Evolutionary conservation across 2,113 vertebrate genomes (phyloP).

Genomic region (Micronycteris hirsuta): DNA sequence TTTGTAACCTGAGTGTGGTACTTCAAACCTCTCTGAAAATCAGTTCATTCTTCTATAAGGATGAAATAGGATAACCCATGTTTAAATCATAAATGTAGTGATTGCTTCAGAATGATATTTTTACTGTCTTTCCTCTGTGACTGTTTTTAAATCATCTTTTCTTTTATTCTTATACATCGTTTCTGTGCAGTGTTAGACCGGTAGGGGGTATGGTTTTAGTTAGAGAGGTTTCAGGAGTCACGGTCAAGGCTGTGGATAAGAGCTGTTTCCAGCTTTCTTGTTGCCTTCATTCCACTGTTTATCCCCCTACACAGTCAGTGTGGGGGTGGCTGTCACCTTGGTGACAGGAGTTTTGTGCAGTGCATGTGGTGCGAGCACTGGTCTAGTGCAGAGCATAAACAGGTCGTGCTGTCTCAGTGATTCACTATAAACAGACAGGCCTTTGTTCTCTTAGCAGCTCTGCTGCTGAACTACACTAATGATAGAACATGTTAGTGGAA

Average conservation of each 20-base stretch:
- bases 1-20: background rate
- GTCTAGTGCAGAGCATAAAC: background rate
- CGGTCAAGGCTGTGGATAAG: background rate
- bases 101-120: background rate
- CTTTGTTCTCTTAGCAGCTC: constrained; percentile 50
- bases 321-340: constrained; percentile 40
- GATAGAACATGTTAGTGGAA: constrained; percentile 29
- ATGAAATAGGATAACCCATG: background rate
- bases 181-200: background rate
- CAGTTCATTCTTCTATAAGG: background rate
- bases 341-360: constrained; percentile 37
- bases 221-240: background rate
- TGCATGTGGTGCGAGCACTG: background rate
- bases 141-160: background rate
- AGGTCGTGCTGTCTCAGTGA: background rate
- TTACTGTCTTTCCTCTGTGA: background rate
- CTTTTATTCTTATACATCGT: background rate
- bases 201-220: background rate
- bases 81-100: background rate
- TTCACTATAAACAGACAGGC: background rate
- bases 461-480: constrained; percentile 4
- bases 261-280: background rate
- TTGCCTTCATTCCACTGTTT: background rate
- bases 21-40: background rate
- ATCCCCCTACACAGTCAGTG: background rate